Evolutionary conservation across 2,113 vertebrate genomes (phyloP), one percentile per base, ranked within the genome.

Genomic region (Neotragus moschatus): DNA sequence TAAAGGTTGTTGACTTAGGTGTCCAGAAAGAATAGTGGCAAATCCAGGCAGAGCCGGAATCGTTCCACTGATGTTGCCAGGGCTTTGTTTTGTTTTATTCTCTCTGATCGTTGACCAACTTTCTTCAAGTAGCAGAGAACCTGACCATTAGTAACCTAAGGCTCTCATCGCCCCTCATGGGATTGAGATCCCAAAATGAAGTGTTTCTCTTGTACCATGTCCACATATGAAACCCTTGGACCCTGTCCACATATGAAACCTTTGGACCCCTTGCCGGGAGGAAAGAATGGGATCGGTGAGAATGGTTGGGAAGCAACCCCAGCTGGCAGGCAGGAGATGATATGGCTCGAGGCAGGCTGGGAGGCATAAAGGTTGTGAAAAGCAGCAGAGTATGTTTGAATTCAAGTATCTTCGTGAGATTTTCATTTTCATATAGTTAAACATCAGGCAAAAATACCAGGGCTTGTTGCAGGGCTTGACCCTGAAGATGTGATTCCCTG

Each of bases 341-440:
- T 1, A 5, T 4, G 56, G 19, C 25, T 56, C 39, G 0, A 3
- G 1, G 8, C 13, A 33, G 30, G 7, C 9, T n/a, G 21, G 45
- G n/a, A n/a, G 84, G 56, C 1, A 0, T 2, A 4, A 28, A 33
- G 30, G 16, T 30, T 56, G 33, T 39, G 17, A 70, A 81, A 55
- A 39, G 28, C 26, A 26, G 19, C 12, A 15, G 1, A 2, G 3
- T 15, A 17, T 14, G 11, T 63, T 56, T 81, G 25, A 39, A 77
- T 56, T 43, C 15, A 28, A 21, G 25, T n/a, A 33, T 6, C 1
- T 63, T 56, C 23, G 16, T 33, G 16, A 33, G 9, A 36, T 53
- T 89, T 88, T 91, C 51, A 26, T 43, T 39, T 61, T 56, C 73
- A 51, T 19, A 16, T 10, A 43, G 25, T 13, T 36, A 66, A 56